Evolutionary conservation across 2,113 vertebrate species (phyloP).

Genomic region (Eptesicus fuscus): DNA sequence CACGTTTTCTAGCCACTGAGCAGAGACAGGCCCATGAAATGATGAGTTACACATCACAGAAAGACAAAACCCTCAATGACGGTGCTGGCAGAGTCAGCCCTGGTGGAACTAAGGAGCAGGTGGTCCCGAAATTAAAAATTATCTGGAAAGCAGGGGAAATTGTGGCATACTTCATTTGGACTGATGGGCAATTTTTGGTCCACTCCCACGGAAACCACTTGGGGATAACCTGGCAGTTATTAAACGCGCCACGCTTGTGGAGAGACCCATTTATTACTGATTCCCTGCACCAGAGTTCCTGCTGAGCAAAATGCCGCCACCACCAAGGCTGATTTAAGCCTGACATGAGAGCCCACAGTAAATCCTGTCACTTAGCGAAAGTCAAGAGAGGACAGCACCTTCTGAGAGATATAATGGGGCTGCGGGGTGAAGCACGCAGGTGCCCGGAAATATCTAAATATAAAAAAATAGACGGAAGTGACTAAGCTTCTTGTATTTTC

Average conservation of each 20-base stretch:
- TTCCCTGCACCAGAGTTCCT: background rate
- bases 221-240: conserved; percentile 38
- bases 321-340: conserved; percentile 48
- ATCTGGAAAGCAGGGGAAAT: conserved; percentile 47
- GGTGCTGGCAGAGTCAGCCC: background rate
- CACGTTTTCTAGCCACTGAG: background rate
- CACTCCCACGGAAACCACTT: conserved; percentile 44
- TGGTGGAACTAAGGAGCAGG: conserved; percentile 39
- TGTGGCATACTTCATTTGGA: conserved; percentile 47
- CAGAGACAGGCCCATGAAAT: background rate
- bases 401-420: background rate
- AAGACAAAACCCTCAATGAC: conserved; percentile 14
- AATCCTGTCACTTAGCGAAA: background rate
- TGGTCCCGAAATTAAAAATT: conserved; percentile 61
- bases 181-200: background rate
- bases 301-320: conserved; percentile 26
- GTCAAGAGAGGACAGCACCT: background rate
- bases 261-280: conserved; percentile 41
- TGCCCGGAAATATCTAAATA: background rate
- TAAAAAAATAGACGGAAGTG: background rate
- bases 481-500: background rate
- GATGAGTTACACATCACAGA: conserved; percentile 18
- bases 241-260: conserved; percentile 37
- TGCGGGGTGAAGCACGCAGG: background rate
- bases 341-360: background rate